Percentiles rank a stretch among this genome's conserved stretches.
Evolutionary conservation across 2,113 vertebrate genomes (phyloP).

Genomic region (Promerops cafer): DNA sequence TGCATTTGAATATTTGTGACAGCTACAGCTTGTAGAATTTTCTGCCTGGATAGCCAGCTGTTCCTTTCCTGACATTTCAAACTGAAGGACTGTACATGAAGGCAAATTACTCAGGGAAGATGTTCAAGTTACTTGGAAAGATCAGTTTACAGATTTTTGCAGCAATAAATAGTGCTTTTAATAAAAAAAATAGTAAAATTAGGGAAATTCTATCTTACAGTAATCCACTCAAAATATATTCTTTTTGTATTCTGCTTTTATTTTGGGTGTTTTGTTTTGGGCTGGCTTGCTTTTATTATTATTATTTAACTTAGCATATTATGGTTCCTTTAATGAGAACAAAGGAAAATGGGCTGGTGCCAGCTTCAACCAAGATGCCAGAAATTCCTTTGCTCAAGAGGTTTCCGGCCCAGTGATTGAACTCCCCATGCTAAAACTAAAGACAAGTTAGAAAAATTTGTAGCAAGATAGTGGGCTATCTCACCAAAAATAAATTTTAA

Average conservation of each 20-base stretch:
- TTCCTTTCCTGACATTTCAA: conserved; percentile 7
- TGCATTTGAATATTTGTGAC: neutral
- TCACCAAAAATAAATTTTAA: neutral
- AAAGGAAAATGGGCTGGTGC: conserved; percentile 47
- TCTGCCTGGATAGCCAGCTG: neutral
- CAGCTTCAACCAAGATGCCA: conserved; percentile 46
- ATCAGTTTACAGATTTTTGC: neutral
- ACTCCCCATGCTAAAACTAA: neutral
- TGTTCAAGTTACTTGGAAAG: conserved; percentile 10
- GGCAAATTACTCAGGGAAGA: neutral
- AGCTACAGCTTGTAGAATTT: conserved; percentile 11
- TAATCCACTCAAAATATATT: neutral
- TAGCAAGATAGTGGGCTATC: neutral
- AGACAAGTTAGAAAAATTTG: conserved; percentile 2
- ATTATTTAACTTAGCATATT: conserved; percentile 17
- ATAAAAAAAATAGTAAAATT: neutral
- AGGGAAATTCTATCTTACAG: neutral
- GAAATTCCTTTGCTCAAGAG: conserved; percentile 54
- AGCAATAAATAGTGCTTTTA: neutral
- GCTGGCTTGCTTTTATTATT: neutral
- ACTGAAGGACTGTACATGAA: neutral
- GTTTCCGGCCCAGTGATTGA: conserved; percentile 27
- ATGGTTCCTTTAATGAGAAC: conserved; percentile 52
- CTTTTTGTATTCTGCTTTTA: neutral
- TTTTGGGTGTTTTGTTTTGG: neutral